These are phyloP conservation scores for Copsychus sechellarum DNA, from an alignment of 2,113 vertebrate species.

Conservation along the genomic window DNA sequence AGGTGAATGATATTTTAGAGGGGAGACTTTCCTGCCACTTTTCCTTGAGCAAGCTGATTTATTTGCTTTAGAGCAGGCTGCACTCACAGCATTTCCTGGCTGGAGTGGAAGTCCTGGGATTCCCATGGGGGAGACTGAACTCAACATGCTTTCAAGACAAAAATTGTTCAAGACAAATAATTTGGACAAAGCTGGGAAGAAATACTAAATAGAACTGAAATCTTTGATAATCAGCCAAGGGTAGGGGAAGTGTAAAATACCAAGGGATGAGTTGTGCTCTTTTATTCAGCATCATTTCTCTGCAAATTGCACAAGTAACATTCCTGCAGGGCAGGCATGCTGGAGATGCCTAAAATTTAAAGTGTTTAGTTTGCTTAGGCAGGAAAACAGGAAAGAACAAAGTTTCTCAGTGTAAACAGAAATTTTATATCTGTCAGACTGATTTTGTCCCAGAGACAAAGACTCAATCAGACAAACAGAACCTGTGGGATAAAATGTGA, in stretches of 20 bases:
- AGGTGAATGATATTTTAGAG: not conserved
- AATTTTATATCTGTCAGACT: not conserved
- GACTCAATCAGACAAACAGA: not conserved
- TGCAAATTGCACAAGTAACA: constrained; percentile 33
- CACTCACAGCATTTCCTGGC: not conserved
- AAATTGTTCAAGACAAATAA: constrained; percentile 22
- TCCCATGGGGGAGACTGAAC: not conserved
- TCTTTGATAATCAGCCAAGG: constrained; percentile 25
- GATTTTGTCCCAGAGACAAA: not conserved
- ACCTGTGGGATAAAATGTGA: not conserved
- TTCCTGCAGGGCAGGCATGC: constrained; percentile 24
- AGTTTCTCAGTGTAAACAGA: constrained; percentile 5
- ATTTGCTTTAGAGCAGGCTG: not conserved
- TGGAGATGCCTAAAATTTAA: not conserved
- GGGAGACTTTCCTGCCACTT: not conserved
- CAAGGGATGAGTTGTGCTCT: not conserved
- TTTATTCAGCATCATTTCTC: constrained; percentile 15
- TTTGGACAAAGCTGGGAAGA: constrained; percentile 16
- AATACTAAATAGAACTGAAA: constrained; percentile 3
- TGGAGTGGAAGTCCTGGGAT: not conserved
- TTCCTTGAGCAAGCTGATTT: not conserved
- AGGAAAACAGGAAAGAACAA: constrained; percentile 11
- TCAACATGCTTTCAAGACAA: not conserved
- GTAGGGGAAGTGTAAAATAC: constrained; percentile 33
- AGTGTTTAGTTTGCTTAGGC: constrained; percentile 12